Evolutionary conservation across 2,797 vertebrate species (phyloP).

Genomic region (Danio aesculapii): DNA sequence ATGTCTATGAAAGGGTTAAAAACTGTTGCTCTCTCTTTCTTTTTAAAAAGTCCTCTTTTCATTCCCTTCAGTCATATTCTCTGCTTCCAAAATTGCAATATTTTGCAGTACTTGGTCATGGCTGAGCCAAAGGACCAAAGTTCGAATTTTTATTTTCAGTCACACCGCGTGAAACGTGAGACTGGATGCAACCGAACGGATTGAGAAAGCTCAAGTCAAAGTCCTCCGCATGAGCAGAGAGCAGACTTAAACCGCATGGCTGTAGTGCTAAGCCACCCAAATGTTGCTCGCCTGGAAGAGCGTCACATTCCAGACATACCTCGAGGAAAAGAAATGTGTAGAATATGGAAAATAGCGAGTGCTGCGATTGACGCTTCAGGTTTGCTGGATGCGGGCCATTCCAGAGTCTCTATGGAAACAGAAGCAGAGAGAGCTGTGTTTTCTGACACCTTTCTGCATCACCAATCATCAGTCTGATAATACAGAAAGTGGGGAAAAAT

Average conservation of each 20-base stretch:
- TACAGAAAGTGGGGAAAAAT: conserved; percentile 42
- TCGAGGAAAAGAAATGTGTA: conserved; percentile 2
- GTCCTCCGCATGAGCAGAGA: conserved; percentile 22
- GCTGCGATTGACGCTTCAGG: conserved; percentile 43
- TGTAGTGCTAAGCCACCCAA: conserved; percentile 15
- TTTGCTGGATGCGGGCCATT: conserved; percentile 30
- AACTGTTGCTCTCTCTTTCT: too few species aligned
- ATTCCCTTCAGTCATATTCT: too few species aligned
- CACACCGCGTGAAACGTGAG: conserved; percentile 46
- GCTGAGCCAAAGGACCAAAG: conserved; percentile 43
- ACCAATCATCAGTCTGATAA: conserved; percentile 48
- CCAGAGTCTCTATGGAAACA: conserved; percentile 42
- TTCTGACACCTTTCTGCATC: conserved; percentile 42
- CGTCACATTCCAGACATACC: conserved; percentile 40
- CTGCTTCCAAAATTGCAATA: background rate
- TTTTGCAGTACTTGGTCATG: conserved; percentile 26
- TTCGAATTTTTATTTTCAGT: conserved; percentile 32
- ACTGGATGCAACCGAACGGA: conserved; percentile 25
- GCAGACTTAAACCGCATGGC: conserved; percentile 24
- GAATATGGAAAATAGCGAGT: conserved; percentile 19
- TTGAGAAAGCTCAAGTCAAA: conserved; percentile 40
- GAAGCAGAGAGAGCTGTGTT: conserved; percentile 38
- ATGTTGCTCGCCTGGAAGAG: conserved; percentile 28
- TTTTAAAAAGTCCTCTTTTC: too few species aligned
- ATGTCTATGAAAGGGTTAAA: too few species aligned